Conservation (phyloP, 2,113 vertebrate species). For the Motacilla tschutschensis region DNA sequence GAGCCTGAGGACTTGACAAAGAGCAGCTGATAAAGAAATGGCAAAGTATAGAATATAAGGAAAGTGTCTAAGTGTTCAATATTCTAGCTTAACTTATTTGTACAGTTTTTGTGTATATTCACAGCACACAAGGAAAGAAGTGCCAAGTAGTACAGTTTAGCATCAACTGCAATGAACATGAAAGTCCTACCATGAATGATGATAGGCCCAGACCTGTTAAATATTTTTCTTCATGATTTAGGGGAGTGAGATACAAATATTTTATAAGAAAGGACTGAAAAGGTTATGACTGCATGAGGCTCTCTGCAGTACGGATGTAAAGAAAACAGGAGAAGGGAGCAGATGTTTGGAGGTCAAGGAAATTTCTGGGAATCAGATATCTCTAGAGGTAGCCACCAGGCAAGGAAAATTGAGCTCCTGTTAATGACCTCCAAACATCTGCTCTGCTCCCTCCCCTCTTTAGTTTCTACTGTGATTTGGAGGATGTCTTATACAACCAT, state of each 20-base stretch:
- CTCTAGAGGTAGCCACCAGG: conserved; percentile 57
- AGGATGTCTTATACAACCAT: conserved; percentile 26
- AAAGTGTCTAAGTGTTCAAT: background rate
- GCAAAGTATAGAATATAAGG: background rate
- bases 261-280: conserved; percentile 16
- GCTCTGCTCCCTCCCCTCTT: conserved; percentile 35
- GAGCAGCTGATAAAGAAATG: background rate
- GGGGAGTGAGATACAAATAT: background rate
- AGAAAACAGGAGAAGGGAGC: conserved; percentile 24
- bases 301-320: background rate
- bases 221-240: conserved; percentile 34
- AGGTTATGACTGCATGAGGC: conserved; percentile 27
- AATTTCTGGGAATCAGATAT: conserved; percentile 56
- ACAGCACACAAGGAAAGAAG: background rate
- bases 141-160: background rate
- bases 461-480: conserved; percentile 38
- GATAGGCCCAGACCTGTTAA: conserved; percentile 11
- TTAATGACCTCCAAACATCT: conserved; percentile 64
- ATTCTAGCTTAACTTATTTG: background rate
- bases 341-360: conserved; percentile 56
- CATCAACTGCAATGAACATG: background rate
- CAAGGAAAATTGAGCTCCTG: conserved; percentile 62
- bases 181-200: background rate
- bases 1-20: background rate
- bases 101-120: background rate